These are phyloP conservation scores for Sarcophilus harrisii DNA, from an alignment of 2,797 vertebrate species.

Conservation along the genomic window DNA sequence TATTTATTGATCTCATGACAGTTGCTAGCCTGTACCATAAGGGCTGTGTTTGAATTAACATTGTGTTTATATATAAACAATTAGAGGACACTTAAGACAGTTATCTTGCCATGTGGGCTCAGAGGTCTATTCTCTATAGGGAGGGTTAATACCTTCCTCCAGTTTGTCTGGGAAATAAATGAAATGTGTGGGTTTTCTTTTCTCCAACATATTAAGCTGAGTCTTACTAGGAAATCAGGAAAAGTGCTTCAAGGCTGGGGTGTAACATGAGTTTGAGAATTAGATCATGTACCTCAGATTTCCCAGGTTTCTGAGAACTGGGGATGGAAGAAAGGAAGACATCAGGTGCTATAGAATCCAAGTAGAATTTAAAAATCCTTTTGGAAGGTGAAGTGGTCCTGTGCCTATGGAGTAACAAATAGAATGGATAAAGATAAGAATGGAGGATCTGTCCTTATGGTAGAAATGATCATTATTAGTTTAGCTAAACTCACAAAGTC, in stretches of 20 bases:
- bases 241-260: not conserved
- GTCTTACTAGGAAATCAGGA: not conserved
- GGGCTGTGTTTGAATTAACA: not conserved
- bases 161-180: not conserved
- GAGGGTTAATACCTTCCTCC: not conserved
- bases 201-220: not conserved
- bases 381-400: not conserved
- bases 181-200: not conserved
- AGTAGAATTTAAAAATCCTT: not conserved
- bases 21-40: not conserved
- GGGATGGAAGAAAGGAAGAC: not conserved
- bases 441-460: not conserved
- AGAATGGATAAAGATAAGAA: not conserved
- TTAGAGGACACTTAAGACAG: not conserved
- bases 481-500: not conserved
- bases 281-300: not conserved
- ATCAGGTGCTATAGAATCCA: not conserved
- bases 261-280: not conserved
- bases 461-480: not conserved
- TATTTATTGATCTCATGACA: not conserved
- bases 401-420: not conserved
- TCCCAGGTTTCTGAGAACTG: not conserved
- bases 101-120: not conserved
- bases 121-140: not conserved
- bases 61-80: not conserved